phyloP scores from a whole-genome alignment of 2,888 invertebrate genomes.

The Saturnia japonica region DNA sequence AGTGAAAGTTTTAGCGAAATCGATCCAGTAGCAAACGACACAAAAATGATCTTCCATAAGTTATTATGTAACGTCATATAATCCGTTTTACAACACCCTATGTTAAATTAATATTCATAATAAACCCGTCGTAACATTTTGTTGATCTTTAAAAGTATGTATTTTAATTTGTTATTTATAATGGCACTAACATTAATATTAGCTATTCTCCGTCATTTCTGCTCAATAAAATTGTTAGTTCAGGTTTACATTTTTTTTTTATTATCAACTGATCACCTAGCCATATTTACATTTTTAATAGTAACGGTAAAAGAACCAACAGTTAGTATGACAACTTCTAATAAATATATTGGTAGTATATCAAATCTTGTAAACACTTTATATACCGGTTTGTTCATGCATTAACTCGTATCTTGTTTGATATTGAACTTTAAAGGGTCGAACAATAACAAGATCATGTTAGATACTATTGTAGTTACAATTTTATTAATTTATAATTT shows the following conservation, averaged over 20 bases:
- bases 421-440: slow-evolving; percentile 22
- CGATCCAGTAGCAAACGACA: slow-evolving; percentile 26
- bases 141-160: not conserved
- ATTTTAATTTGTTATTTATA: not conserved
- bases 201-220: not conserved
- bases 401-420: slow-evolving; percentile 15
- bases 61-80: slow-evolving; percentile 18
- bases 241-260: not conserved
- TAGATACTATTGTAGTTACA: slow-evolving; percentile 1
- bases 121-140: not conserved
- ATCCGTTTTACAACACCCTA: not conserved
- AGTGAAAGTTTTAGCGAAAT: slow-evolving; percentile 34
- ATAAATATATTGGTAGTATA: not conserved
- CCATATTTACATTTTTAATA: not conserved
- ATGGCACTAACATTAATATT: not conserved
- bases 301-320: not conserved
- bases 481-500: slow-evolving; percentile 14
- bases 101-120: not conserved
- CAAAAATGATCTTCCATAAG: slow-evolving; percentile 17
- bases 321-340: not conserved
- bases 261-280: not conserved
- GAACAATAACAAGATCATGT: slow-evolving; percentile 16
- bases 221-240: not conserved
- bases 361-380: slow-evolving; percentile 6
- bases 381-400: slow-evolving; percentile 19